Base-by-base conservation (phyloP, 1,140 invertebrate species). In the Hylaeus anthracinus region DNA sequence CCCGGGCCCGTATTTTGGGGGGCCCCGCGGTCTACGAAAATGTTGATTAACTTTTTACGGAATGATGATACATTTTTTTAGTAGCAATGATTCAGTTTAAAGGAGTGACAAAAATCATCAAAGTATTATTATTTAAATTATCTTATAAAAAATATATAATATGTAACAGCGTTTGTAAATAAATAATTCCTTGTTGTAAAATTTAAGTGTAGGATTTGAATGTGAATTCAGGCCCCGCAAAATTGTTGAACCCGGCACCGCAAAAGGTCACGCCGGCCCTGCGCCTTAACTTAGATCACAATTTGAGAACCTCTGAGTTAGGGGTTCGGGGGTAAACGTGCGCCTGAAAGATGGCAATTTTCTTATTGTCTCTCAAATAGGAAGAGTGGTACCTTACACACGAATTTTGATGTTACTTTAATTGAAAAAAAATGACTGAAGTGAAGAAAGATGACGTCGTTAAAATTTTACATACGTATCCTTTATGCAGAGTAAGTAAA, bases 401-500 rank as follows among this genome's bases (percentile, higher is more conserved):
- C 26, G 26, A 10, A 75, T 67, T 74, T 75, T 78, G 56, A 73
- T 73, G 72, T 64, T 74, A 76, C 60, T 69, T 60, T 79, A 71
- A 85, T 82, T 67, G 15, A 2, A 81, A 85, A 81, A 85, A 83
- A 61, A 93, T 93, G 92, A 91, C 91, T 2, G 92, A 94, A 89
- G 88, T 92, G 8, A 93, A 91, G 74, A 94, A 93, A 73, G 92
- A 94, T 55, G 92, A 92, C 43, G 87, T 92, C 41, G 81, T 93
- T 43, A 94, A 93, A 87, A 92, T 93, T 81, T 84, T 93, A 43
- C 92, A 94, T 69, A 93, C 92, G 5, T 93, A 93, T 82, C 92
- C 92, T 5, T 84, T 93, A 12, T 94, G 92, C 72, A 88, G 92
- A 84, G 93, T 94, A 80, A 93, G 92, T 92, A 70, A 66, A 78